Evolutionary conservation across 2,113 vertebrate species (phyloP).

Genomic region (Pavo muticus): DNA sequence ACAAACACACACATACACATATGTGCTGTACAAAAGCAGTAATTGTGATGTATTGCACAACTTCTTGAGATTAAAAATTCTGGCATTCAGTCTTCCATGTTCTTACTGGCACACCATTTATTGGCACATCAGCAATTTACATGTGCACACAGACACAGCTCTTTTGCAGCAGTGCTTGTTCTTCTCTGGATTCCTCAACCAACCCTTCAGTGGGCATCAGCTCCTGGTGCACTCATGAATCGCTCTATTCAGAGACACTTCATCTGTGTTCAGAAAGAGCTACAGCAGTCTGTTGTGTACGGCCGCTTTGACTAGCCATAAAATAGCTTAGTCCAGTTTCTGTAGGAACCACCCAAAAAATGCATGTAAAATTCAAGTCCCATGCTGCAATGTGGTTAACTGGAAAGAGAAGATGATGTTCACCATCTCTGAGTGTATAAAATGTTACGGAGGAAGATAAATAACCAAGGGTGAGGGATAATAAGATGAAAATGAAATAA

Average conservation of each 20-base stretch:
- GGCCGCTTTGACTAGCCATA: not conserved
- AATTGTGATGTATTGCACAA: not conserved
- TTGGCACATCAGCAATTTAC: not conserved
- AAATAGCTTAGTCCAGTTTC: not conserved
- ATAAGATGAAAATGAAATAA: constrained; percentile 13
- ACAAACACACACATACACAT: rapidly evolving
- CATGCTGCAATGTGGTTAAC: not conserved
- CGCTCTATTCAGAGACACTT: not conserved
- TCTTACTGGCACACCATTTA: not conserved
- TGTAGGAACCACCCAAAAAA: not conserved
- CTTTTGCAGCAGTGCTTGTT: not conserved
- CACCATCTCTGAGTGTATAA: not conserved
- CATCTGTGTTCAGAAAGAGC: not conserved
- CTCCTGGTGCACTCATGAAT: not conserved
- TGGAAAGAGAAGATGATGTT: not conserved
- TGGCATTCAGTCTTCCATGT: rapidly evolving
- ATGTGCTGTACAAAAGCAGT: not conserved
- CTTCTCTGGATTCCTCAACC: not conserved
- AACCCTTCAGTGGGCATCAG: not conserved
- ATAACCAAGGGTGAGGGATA: not conserved
- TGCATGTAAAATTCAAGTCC: not conserved
- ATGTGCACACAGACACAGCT: not conserved
- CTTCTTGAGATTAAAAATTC: not conserved
- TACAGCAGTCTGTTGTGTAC: not conserved
- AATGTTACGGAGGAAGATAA: not conserved